Conservation (phyloP, 2,888 invertebrate species). For the Phrixothrix hirtus region DNA sequence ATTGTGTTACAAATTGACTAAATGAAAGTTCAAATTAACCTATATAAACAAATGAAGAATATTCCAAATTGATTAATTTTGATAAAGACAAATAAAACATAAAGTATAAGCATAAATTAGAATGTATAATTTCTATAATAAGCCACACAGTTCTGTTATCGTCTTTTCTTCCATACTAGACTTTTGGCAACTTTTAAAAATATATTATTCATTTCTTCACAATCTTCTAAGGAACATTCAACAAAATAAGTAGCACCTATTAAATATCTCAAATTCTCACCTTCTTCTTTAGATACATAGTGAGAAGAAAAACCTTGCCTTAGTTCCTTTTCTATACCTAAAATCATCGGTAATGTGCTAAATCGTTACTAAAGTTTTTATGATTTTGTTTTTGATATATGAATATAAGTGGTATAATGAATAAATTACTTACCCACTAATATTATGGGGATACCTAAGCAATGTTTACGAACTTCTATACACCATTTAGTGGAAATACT, state of each 20-base stretch:
- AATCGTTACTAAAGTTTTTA: background rate
- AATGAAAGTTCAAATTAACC: background rate
- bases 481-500: slow-evolving; percentile 38
- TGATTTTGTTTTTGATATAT: background rate
- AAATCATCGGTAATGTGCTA: no score
- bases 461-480: slow-evolving; percentile 37
- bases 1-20: no score
- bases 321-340: slow-evolving; percentile 37
- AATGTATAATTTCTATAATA: background rate
- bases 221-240: slow-evolving; percentile 42
- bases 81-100: no score
- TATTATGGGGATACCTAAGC: slow-evolving; percentile 34
- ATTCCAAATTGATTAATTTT: no score
- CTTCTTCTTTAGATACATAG: slow-evolving; percentile 35
- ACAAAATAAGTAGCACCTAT: slow-evolving; percentile 39
- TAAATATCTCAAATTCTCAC: slow-evolving; percentile 38
- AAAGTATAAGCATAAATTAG: no score
- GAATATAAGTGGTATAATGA: background rate
- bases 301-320: slow-evolving; percentile 12
- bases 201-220: slow-evolving; percentile 38
- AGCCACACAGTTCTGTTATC: background rate
- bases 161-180: background rate
- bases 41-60: background rate
- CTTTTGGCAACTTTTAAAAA: slow-evolving; percentile 42
- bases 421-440: slow-evolving; percentile 41